phyloP scores from a whole-genome alignment of 2,113 vertebrate genomes.

The Thermophis baileyi region DNA sequence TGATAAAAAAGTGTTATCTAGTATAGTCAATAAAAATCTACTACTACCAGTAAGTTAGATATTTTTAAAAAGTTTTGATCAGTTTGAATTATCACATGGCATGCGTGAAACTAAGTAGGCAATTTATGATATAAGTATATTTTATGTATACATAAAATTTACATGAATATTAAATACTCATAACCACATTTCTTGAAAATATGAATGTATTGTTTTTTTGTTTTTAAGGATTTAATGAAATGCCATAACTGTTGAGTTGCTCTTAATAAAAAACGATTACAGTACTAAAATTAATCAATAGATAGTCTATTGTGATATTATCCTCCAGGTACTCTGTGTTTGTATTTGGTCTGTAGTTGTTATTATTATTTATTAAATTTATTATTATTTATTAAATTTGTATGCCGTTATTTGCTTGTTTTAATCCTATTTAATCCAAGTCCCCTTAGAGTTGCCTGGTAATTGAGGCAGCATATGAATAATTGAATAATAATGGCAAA shows the following conservation, averaged over 20 bases:
- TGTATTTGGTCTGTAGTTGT: neutral
- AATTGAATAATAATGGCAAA: neutral
- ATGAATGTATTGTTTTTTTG: neutral
- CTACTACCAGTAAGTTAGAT: neutral
- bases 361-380: too few species aligned
- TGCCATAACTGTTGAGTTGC: neutral
- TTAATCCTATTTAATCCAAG: neutral
- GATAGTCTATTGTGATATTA: neutral
- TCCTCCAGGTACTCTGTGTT: neutral
- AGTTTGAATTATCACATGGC: neutral
- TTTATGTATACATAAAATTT: too few species aligned
- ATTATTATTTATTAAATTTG: too few species aligned
- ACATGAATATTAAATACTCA: neutral
- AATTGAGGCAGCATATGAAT: neutral
- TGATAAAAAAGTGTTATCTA: neutral
- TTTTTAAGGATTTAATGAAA: neutral
- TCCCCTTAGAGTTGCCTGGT: neutral
- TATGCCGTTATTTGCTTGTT: neutral
- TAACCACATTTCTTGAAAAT: neutral
- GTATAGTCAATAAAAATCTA: neutral
- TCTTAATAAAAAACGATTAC: neutral
- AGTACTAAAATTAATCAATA: neutral
- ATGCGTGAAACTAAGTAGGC: neutral
- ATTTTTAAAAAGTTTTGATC: conserved; percentile 10
- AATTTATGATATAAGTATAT: neutral